Conservation (phyloP, 2,888 invertebrate species). For the Melanargia galathea region DNA sequence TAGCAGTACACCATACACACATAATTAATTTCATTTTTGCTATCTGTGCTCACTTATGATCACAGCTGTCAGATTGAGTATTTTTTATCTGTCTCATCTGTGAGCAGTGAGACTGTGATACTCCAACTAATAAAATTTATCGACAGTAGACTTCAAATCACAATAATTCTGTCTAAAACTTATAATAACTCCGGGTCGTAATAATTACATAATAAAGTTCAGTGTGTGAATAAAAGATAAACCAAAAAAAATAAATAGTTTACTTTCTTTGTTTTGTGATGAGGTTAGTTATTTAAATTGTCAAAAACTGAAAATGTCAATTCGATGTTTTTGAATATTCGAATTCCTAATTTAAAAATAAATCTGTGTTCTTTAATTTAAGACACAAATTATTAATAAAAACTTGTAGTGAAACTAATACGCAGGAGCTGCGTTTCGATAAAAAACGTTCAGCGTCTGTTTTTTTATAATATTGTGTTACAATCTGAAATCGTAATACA, state of each 20-base stretch:
- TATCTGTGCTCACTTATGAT: no score
- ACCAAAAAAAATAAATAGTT: not conserved
- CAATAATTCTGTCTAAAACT: not conserved
- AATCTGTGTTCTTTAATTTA: conserved; percentile 21
- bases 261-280: not conserved
- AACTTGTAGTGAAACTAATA: not conserved
- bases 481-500: conserved; percentile 25
- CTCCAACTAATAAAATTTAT: no score
- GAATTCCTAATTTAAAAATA: conserved; percentile 30
- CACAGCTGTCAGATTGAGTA: no score
- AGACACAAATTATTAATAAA: conserved; percentile 10
- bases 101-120: no score
- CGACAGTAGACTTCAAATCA: not conserved
- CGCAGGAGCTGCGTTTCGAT: not conserved
- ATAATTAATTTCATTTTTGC: no score
- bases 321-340: conserved; percentile 29
- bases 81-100: not conserved
- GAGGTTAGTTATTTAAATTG: conserved; percentile 26
- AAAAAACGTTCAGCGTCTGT: conserved; percentile 9
- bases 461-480: conserved; percentile 18
- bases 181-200: conserved; percentile 3
- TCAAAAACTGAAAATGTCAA: conserved; percentile 36
- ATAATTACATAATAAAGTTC: not conserved
- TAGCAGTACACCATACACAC: no score
- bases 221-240: not conserved